Percentiles rank a stretch among this genome's conserved stretches.
Evolutionary conservation across 1,140 invertebrate genomes (phyloP).

Genomic region (Tribolium castaneum): DNA sequence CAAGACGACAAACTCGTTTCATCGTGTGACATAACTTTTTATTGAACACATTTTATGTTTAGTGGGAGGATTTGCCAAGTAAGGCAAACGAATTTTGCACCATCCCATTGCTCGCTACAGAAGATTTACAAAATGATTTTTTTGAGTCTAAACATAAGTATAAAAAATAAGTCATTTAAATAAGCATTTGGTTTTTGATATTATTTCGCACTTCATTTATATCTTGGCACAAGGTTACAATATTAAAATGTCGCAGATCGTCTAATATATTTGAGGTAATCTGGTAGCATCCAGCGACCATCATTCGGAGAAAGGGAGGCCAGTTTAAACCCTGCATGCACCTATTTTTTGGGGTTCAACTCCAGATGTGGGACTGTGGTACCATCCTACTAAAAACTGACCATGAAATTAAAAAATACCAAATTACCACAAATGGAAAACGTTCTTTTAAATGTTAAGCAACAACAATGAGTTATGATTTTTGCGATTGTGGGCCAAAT

Average conservation of each 20-base stretch:
- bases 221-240: not conserved
- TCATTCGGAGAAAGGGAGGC: not conserved
- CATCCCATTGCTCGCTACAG: not conserved
- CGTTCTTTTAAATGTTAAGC: not conserved
- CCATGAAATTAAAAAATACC: not conserved
- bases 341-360: not conserved
- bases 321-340: not conserved
- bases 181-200: not conserved
- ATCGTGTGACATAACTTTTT: not conserved
- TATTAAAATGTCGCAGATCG: not conserved
- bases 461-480: not conserved
- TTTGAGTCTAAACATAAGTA: not conserved
- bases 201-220: not conserved
- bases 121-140: not conserved
- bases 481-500: not conserved
- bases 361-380: not conserved
- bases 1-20: conserved; percentile 21
- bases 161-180: no score
- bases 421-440: not conserved
- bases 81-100: not conserved
- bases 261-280: not conserved
- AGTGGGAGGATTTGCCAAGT: not conserved
- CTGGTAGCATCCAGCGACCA: not conserved
- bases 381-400: not conserved
- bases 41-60: not conserved